These are phyloP conservation scores for Cheilosia urbana DNA, from an alignment of 2,888 invertebrate species.

Conservation along the genomic window DNA sequence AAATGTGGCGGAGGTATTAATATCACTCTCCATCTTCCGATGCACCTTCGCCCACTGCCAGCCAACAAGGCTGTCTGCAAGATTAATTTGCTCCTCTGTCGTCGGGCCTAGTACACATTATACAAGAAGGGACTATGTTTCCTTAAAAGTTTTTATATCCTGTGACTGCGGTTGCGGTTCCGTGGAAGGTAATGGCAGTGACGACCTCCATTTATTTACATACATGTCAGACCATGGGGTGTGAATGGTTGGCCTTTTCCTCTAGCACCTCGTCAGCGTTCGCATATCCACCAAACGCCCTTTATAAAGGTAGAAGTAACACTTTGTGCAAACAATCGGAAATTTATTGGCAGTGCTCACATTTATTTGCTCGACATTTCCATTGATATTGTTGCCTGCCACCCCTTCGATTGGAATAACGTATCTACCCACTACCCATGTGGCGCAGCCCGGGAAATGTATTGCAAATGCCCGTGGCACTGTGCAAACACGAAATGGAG, in stretches of 20 bases:
- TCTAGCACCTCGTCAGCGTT: constrained; percentile 20
- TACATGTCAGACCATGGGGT: constrained; percentile 50
- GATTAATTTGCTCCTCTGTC: constrained; percentile 55
- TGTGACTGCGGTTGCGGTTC: constrained; percentile 21
- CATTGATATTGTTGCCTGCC: constrained; percentile 38
- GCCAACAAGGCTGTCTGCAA: constrained; percentile 55
- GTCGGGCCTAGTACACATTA: not conserved
- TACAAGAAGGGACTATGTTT: not conserved
- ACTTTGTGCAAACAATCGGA: constrained; percentile 74
- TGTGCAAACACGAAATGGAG: constrained; percentile 41
- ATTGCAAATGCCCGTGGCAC: constrained; percentile 43
- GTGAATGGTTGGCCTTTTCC: constrained; percentile 32
- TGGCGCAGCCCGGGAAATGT: constrained; percentile 20
- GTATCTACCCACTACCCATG: not conserved
- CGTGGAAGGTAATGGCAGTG: constrained; percentile 14
- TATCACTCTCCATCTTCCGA: not conserved
- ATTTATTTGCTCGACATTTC: constrained; percentile 70
- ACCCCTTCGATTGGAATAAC: constrained; percentile 15
- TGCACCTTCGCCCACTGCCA: constrained; percentile 13
- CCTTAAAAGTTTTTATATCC: constrained; percentile 47
- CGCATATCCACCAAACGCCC: constrained; percentile 16
- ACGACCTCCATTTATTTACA: constrained; percentile 64
- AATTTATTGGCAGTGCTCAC: constrained; percentile 69
- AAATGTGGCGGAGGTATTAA: constrained; percentile 41
- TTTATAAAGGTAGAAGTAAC: constrained; percentile 44